Evolutionary conservation across 2,113 vertebrate genomes (phyloP).

Genomic region (Pavo muticus): DNA sequence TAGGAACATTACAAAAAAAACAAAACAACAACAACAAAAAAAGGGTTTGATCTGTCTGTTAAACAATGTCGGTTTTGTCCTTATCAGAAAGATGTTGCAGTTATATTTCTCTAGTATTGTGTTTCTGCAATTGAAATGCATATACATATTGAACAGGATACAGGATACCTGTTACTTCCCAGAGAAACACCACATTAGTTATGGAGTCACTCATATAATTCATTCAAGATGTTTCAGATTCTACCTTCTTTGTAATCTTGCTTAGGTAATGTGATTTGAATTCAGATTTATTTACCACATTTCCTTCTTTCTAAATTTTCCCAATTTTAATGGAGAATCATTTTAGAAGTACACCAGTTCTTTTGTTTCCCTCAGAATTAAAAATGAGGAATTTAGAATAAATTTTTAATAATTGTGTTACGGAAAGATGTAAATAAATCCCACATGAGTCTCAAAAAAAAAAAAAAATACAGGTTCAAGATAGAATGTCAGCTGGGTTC

Average conservation of each 20-base stretch:
- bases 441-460: background rate
- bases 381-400: background rate
- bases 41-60: background rate
- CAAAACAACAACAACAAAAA: no score
- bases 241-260: background rate
- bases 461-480: background rate
- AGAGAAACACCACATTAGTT: background rate
- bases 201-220: background rate
- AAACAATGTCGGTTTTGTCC: background rate
- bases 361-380: background rate
- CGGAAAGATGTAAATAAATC: background rate
- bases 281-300: background rate
- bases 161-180: background rate
- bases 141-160: rapidly evolving
- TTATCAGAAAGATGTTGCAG: background rate
- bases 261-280: background rate
- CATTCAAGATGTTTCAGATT: background rate
- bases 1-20: background rate
- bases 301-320: background rate
- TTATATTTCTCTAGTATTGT: background rate
- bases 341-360: background rate
- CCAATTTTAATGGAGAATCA: rapidly evolving
- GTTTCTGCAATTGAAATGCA: background rate
- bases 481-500: no score
- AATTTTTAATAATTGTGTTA: background rate